Base-by-base conservation (phyloP, 2,113 vertebrate species). In the Pogona vitticeps region DNA sequence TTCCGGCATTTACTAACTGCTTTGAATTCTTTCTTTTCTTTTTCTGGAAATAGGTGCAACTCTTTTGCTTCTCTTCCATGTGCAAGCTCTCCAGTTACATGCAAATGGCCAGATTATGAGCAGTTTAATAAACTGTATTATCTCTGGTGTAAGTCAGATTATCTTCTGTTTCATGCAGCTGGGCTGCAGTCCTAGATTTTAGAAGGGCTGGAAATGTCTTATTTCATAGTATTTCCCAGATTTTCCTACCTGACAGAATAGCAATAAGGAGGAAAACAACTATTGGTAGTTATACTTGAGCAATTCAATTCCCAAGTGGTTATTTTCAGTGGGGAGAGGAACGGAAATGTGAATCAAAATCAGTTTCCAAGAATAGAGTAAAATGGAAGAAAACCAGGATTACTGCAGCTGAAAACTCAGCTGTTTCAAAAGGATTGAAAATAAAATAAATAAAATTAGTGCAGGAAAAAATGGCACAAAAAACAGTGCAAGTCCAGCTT, bases 341-440 rank as follows among this genome's bases (percentile, higher is more conserved):
- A 94, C 91, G 92, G 94, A 95, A 94, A 94, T 91, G 94, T 95
- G 94, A 93, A 94, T 92, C 93, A 89, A 94, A 94, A 95, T 94
- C 92, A 94, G 90, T 94, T 94, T 90, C 91, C 90, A 92, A 89
- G 91, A 93, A 89, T 67, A 84, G 75, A 72, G 33, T 23, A 7
- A 33, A 65, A 73, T 70, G 90, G 86, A 86, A 93, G 73, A 86
- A 93, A 95, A 93, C 80, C 87, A 92, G 93, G 91, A 94, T 93
- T 93, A 90, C 2, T 6, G 83, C 92, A 92, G 89, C 91, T 91
- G 68, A 90, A 88, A 88, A 88, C 90, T 90, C 86, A 91, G 90
- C 90, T 86, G 90, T 91, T 92, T 91, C 76, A 84, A 92, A 93
- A 87, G 81, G 77, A 89, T 33, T 92, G 88, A 76, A 88, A 89